Percentiles rank a stretch among this genome's conserved stretches.
phyloP scores from a whole-genome alignment of 2,888 invertebrate genomes.

The Cactoblastis cactorum region DNA sequence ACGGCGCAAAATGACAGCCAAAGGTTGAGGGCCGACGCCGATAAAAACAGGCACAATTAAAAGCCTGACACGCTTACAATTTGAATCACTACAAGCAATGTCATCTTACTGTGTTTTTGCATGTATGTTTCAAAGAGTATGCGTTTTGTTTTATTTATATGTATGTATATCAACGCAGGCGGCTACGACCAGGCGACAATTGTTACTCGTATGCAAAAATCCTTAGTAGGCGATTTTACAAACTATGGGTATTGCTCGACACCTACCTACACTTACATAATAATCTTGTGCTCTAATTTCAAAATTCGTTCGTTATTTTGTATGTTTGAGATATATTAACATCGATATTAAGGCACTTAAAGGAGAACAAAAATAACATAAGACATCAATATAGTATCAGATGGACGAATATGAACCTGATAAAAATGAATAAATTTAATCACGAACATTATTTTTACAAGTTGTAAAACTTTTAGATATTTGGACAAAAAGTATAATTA shows the following conservation, averaged over 20 bases:
- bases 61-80: neutral
- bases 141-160: neutral
- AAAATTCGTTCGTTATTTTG: neutral
- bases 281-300: slow-evolving; percentile 1
- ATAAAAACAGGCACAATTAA: slow-evolving; percentile 9
- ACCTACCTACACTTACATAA: slow-evolving; percentile 3
- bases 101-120: neutral
- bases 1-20: slow-evolving; percentile 11
- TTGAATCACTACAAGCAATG: slow-evolving; percentile 6
- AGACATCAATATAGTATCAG: neutral
- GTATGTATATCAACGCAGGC: neutral
- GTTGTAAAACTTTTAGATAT: too few species aligned
- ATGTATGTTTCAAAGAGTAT: neutral
- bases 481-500: too few species aligned
- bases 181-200: neutral
- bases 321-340: neutral
- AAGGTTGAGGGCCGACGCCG: neutral
- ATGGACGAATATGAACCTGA: neutral
- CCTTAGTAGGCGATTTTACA: neutral
- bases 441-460: too few species aligned
- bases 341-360: neutral
- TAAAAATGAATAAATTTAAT: neutral
- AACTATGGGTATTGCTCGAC: slow-evolving; percentile 1
- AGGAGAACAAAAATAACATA: neutral
- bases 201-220: neutral